A percentile compares a stretch with the other conserved stretches of the same genome.
These are phyloP conservation scores for Podiceps cristatus DNA, from an alignment of 2,113 vertebrate genomes.

Conservation along the genomic window DNA sequence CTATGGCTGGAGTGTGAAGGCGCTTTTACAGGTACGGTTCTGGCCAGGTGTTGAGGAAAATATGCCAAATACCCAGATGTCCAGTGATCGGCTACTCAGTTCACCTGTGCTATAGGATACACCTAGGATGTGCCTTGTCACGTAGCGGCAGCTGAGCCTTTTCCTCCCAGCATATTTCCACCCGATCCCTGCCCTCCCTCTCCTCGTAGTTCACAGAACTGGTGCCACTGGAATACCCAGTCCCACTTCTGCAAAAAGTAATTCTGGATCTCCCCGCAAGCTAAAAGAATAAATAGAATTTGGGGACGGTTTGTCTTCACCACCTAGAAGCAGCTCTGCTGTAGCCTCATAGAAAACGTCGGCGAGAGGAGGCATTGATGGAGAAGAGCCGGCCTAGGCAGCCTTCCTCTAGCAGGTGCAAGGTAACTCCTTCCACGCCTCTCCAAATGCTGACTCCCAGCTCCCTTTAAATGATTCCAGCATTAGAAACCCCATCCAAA, in stretches of 20 bases:
- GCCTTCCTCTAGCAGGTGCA: not conserved
- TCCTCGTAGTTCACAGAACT: not conserved
- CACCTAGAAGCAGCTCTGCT: not conserved
- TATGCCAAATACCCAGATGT: not conserved
- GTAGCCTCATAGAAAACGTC: not conserved
- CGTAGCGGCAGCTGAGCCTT: not conserved
- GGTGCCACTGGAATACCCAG: not conserved
- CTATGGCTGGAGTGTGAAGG: not conserved
- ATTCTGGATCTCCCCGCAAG: not conserved
- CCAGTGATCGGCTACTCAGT: not conserved
- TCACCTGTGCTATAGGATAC: not conserved
- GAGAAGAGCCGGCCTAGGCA: not conserved
- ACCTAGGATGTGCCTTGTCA: not conserved
- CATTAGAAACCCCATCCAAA: not conserved
- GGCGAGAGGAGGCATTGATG: not conserved
- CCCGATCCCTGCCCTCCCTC: not conserved
- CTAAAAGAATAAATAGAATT: not conserved
- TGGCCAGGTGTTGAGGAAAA: not conserved
- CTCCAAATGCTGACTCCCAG: not conserved
- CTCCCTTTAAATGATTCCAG: not conserved
- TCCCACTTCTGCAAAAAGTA: not conserved
- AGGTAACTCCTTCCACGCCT: not conserved
- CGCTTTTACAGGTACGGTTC: not conserved
- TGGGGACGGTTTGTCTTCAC: not conserved
- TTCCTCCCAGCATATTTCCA: rapidly evolving